These are phyloP conservation scores for Merluccius polli DNA, from an alignment of 2,797 vertebrate species.

Conservation along the genomic window DNA sequence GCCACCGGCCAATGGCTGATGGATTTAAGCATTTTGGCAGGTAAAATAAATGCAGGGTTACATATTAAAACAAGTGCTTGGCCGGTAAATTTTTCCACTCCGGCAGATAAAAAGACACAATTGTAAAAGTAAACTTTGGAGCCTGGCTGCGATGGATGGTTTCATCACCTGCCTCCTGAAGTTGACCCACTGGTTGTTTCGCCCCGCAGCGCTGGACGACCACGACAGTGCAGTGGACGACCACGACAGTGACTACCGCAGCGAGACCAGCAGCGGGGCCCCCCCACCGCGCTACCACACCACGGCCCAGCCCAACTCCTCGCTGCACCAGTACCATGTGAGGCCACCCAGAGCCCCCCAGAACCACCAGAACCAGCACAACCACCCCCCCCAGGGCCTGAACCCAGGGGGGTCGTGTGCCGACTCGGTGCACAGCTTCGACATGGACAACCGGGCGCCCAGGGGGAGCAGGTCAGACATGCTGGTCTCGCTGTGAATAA, in stretches of 20 bases:
- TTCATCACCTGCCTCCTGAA: neutral
- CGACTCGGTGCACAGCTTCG: slow-evolving; percentile 82
- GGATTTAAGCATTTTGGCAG: too few relatives aligned
- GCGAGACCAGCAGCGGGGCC: slow-evolving; percentile 93
- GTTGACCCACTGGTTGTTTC: neutral
- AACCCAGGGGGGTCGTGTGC: slow-evolving; percentile 77
- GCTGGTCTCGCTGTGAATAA: neutral
- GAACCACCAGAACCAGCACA: slow-evolving; percentile 53
- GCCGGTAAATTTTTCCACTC: too few relatives aligned
- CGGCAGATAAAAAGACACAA: too few relatives aligned
- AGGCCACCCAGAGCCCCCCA: slow-evolving; percentile 29
- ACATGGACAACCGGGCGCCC: slow-evolving; percentile 82
- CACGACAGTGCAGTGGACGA: slow-evolving; percentile 94
- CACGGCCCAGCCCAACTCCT: slow-evolving; percentile 89
- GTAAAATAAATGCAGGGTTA: too few relatives aligned
- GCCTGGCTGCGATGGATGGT: neutral
- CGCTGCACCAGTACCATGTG: slow-evolving; percentile 87
- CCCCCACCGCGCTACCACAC: slow-evolving; percentile 86
- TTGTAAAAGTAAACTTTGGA: too few relatives aligned
- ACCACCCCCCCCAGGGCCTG: slow-evolving; percentile 69
- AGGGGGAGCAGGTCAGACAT: slow-evolving; percentile 75
- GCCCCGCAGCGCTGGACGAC: slow-evolving; percentile 84
- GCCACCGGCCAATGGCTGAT: too few relatives aligned
- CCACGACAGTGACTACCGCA: slow-evolving; percentile 96
- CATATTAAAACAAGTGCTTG: too few relatives aligned